A percentile compares a stretch with the other conserved stretches of the same genome.
Conservation (phyloP, 1,140 invertebrate genomes). For the Yoshiicerus persimilis region DNA sequence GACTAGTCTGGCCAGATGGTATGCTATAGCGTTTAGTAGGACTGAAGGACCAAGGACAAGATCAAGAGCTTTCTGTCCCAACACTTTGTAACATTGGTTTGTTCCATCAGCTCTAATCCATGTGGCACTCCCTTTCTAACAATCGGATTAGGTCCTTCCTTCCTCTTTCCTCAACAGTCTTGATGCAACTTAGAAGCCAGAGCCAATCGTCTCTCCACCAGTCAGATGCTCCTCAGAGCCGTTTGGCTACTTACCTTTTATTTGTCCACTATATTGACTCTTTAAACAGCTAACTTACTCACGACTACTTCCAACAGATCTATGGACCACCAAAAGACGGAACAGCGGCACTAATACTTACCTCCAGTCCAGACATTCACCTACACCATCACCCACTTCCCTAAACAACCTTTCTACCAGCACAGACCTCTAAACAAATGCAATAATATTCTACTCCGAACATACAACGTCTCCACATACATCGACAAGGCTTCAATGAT, state of each 20-base stretch:
- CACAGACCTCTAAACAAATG: too few species aligned
- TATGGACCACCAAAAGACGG: neutral
- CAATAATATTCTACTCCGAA: too few species aligned
- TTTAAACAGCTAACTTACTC: neutral
- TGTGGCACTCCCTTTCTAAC: neutral
- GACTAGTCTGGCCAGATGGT: neutral
- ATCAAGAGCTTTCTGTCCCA: conserved; percentile 13
- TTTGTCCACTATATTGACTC: neutral
- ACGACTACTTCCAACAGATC: neutral
- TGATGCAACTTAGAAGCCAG: neutral
- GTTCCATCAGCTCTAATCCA: neutral
- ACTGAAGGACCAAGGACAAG: neutral
- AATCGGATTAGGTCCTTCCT: neutral
- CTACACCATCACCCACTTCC: neutral
- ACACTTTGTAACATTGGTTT: neutral
- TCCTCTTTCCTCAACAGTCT: neutral
- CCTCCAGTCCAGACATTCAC: neutral
- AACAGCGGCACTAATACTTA: neutral
- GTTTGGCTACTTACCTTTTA: neutral
- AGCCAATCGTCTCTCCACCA: neutral
- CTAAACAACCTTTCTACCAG: too few species aligned
- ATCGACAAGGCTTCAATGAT: neutral
- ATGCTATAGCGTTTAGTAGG: neutral
- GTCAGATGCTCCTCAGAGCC: neutral
- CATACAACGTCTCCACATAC: too few species aligned